Conservation (phyloP, 1,140 invertebrate species). For the Spodoptera litura region DNA sequence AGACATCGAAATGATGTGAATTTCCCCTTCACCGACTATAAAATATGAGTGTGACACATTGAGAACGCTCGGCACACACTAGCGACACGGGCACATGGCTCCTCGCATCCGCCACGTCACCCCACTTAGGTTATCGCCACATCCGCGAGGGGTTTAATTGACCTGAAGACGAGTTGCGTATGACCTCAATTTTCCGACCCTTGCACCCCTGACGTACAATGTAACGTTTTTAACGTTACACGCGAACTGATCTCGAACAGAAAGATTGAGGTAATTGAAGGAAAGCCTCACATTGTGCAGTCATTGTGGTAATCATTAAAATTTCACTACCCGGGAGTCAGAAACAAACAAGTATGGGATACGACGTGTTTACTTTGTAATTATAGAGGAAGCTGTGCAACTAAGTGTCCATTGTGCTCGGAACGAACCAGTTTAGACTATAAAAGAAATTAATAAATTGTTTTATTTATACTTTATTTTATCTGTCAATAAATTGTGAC, state of each 20-base stretch:
- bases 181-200: slow-evolving; percentile 67
- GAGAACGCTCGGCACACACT: not conserved
- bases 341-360: too few relatives aligned
- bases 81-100: not conserved
- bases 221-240: slow-evolving; percentile 44
- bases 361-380: too few relatives aligned
- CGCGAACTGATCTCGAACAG: slow-evolving; percentile 4
- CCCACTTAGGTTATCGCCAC: slow-evolving; percentile 20
- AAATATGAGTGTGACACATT: too few relatives aligned
- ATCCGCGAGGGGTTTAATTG: slow-evolving; percentile 58
- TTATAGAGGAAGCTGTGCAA: too few relatives aligned
- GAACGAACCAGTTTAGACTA: too few relatives aligned
- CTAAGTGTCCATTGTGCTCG: too few relatives aligned
- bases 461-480: too few relatives aligned
- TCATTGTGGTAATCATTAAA: not conserved
- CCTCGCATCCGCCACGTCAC: not conserved
- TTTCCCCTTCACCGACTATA: too few relatives aligned
- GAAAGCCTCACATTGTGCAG: not conserved
- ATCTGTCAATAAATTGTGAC: too few relatives aligned
- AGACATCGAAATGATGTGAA: too few relatives aligned
- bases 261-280: slow-evolving; percentile 18
- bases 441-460: too few relatives aligned
- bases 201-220: slow-evolving; percentile 52
- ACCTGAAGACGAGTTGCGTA: slow-evolving; percentile 65
- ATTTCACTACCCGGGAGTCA: not conserved